Evolutionary conservation across 2,888 invertebrate genomes (phyloP).

Genomic region (Tenodera sinensis): DNA sequence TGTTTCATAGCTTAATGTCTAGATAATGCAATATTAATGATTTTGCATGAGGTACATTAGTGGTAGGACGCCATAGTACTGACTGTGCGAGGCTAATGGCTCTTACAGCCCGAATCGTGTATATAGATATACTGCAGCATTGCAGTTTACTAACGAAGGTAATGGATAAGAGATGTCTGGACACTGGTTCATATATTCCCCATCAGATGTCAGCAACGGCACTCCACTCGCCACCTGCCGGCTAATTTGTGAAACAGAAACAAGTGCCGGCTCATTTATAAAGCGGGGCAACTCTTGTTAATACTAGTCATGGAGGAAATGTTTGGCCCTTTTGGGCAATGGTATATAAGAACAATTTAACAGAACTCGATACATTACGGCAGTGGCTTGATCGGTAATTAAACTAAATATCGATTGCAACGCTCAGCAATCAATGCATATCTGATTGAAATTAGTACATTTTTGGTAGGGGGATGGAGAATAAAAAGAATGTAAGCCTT

Average conservation of each 20-base stretch:
- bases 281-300: background rate
- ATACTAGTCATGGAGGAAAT: background rate
- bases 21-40: conserved; percentile 30
- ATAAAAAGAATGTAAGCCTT: background rate
- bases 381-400: background rate
- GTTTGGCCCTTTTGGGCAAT: background rate
- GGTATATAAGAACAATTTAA: background rate
- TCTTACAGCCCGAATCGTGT: background rate
- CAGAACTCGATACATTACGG: background rate
- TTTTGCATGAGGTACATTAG: conserved; percentile 22
- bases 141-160: conserved; percentile 17
- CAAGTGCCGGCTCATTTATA: conserved; percentile 28
- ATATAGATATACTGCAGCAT: conserved; percentile 6
- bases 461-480: background rate
- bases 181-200: conserved; percentile 24
- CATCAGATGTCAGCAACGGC: conserved; percentile 23
- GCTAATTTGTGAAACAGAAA: conserved; percentile 28
- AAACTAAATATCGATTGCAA: background rate
- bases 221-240: background rate
- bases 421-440: background rate
- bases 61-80: background rate
- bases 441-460: background rate
- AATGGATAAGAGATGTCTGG: conserved; percentile 32
- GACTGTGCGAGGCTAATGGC: background rate
- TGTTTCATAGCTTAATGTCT: conserved; percentile 22